Conservation (phyloP, 2,888 invertebrate species). For the Xestia rhomboidea region DNA sequence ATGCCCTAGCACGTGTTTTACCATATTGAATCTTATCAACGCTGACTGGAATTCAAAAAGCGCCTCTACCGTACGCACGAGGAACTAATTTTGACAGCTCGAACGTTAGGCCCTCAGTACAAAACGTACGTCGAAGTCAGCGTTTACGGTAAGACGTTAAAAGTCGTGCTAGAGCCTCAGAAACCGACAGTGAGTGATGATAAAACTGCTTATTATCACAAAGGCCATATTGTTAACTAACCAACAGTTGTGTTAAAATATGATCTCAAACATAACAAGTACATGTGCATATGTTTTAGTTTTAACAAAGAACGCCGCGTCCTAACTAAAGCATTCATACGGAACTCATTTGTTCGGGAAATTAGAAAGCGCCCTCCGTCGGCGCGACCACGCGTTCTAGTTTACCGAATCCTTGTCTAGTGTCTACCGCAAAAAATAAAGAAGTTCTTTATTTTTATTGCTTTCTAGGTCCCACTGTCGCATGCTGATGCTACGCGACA, state of each 20-base stretch:
- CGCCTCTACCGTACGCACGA: not conserved
- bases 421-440: no score
- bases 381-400: not conserved
- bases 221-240: conserved; percentile 43
- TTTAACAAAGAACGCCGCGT: not conserved
- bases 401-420: not conserved
- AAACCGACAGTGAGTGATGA: not conserved
- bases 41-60: not conserved
- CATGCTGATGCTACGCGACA: not conserved
- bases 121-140: no score
- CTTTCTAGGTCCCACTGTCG: not conserved
- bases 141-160: not conserved
- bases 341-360: not conserved
- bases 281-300: conserved; percentile 28
- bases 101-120: not conserved
- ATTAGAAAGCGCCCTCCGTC: not conserved
- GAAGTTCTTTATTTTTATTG: not conserved
- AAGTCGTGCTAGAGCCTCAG: not conserved
- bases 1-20: not conserved
- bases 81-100: not conserved
- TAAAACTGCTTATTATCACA: conserved; percentile 1
- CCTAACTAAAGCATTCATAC: not conserved
- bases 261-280: conserved; percentile 53
- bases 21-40: not conserved
- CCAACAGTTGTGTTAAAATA: conserved; percentile 26